These are phyloP conservation scores for Trinectes maculatus DNA, from an alignment of 2,113 vertebrate genomes.

Conservation along the genomic window DNA sequence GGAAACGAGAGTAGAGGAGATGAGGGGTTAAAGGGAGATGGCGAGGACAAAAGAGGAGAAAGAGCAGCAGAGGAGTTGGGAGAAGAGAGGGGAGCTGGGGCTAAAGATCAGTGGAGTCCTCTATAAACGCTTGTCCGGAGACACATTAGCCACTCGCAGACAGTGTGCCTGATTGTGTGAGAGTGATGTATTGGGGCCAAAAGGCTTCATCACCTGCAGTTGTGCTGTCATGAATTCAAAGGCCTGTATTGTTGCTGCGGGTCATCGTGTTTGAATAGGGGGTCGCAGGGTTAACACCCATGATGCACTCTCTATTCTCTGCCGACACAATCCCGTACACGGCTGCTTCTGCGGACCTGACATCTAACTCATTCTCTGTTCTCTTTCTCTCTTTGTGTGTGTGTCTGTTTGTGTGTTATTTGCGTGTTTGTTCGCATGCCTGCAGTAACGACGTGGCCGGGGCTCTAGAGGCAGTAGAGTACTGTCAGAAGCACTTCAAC, in stretches of 20 bases:
- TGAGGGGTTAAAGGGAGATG: slow-evolving; percentile 37
- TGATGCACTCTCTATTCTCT: slow-evolving; percentile 56
- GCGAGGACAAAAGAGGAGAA: slow-evolving; percentile 51
- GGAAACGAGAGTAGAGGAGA: slow-evolving; percentile 48
- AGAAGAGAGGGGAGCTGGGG: slow-evolving; percentile 28
- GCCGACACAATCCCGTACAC: slow-evolving; percentile 48
- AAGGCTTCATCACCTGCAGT: slow-evolving; percentile 69
- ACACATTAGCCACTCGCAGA: slow-evolving; percentile 63
- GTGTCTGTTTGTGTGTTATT: neutral
- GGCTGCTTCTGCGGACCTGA: slow-evolving; percentile 53
- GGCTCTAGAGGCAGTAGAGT: slow-evolving; percentile 83
- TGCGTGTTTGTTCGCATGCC: slow-evolving; percentile 24
- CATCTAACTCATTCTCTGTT: slow-evolving; percentile 32
- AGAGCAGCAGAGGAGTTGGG: slow-evolving; percentile 27
- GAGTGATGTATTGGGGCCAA: slow-evolving; percentile 67
- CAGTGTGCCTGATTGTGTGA: slow-evolving; percentile 64
- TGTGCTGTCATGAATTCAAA: slow-evolving; percentile 74
- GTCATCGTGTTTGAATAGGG: slow-evolving; percentile 60
- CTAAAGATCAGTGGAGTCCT: slow-evolving; percentile 62
- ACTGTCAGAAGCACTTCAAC: slow-evolving; percentile 84
- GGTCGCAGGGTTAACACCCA: slow-evolving; percentile 63
- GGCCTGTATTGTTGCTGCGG: slow-evolving; percentile 62
- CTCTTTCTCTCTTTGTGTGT: neutral
- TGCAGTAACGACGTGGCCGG: slow-evolving; percentile 84
- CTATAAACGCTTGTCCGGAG: slow-evolving; percentile 70